Evolutionary conservation across 1,140 invertebrate genomes (phyloP).

Genomic region (Kradibia gibbosae): DNA sequence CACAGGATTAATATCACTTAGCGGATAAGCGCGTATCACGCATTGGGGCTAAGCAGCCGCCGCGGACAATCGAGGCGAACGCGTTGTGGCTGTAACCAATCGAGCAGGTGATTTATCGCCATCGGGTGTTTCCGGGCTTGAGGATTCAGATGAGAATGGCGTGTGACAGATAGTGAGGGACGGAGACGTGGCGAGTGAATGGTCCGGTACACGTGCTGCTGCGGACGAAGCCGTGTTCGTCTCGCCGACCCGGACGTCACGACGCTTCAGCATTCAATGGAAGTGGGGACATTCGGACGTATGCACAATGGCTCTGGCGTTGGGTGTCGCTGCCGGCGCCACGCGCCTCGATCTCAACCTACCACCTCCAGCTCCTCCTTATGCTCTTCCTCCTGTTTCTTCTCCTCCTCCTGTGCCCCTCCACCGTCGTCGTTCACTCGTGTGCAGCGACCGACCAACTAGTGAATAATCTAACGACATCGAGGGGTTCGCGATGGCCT

Average conservation of each 20-base stretch:
- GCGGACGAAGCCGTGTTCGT: background rate
- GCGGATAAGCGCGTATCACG: background rate
- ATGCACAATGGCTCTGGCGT: conserved; percentile 21
- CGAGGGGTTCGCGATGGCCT: background rate
- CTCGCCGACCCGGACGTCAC: conserved; percentile 53
- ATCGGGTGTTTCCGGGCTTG: no score
- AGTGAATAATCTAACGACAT: background rate
- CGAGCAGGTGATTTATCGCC: no score
- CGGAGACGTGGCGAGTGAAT: no score
- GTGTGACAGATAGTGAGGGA: no score
- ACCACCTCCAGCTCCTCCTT: no score
- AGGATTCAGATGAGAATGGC: no score
- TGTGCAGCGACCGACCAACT: background rate
- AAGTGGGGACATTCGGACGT: background rate
- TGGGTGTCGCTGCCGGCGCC: conserved; percentile 9
- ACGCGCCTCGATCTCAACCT: no score
- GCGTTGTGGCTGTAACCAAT: conserved; percentile 62
- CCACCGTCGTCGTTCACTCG: no score
- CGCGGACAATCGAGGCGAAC: conserved; percentile 58
- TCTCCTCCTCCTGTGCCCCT: no score
- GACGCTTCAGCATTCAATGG: background rate
- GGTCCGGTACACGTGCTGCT: background rate
- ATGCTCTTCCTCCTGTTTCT: no score
- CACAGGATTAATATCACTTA: no score
- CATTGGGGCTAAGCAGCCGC: background rate